Evolutionary conservation across 2,888 invertebrate genomes (phyloP).

Genomic region (Girardia tigrina): DNA sequence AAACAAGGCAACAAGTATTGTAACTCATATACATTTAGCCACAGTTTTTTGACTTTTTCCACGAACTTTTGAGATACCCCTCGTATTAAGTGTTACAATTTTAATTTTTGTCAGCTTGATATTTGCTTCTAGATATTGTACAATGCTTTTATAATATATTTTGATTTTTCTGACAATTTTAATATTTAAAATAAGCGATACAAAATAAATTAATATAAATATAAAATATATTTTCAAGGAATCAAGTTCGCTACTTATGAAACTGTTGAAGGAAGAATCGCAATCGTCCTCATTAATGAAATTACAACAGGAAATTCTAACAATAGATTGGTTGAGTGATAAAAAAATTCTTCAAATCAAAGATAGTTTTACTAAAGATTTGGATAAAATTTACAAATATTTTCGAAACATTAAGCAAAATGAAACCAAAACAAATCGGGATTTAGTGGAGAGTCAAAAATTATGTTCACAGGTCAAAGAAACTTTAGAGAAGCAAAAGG

Average conservation of each 20-base stretch:
- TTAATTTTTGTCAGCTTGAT: no score
- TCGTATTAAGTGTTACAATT: no score
- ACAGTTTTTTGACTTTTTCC: no score
- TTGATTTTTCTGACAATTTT: no score
- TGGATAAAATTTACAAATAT: neutral
- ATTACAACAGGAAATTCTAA: conserved; percentile 17
- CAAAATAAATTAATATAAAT: no score
- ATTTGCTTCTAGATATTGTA: no score
- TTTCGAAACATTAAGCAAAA: neutral
- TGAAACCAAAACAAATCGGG: neutral
- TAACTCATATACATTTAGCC: no score
- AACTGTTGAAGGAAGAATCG: neutral
- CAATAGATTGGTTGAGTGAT: neutral
- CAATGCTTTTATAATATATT: no score
- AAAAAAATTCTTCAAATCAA: conserved; percentile 1
- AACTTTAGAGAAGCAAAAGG: neutral
- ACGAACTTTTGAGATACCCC: no score
- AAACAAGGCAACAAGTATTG: no score
- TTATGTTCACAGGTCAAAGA: neutral
- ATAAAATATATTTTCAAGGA: neutral
- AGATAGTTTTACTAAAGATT: conserved; percentile 13
- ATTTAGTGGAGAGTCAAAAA: neutral
- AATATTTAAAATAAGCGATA: no score
- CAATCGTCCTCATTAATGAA: neutral
- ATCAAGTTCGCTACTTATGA: neutral